Base-by-base conservation (phyloP, 2,797 vertebrate genomes). In the Tiaroga cobitis region DNA sequence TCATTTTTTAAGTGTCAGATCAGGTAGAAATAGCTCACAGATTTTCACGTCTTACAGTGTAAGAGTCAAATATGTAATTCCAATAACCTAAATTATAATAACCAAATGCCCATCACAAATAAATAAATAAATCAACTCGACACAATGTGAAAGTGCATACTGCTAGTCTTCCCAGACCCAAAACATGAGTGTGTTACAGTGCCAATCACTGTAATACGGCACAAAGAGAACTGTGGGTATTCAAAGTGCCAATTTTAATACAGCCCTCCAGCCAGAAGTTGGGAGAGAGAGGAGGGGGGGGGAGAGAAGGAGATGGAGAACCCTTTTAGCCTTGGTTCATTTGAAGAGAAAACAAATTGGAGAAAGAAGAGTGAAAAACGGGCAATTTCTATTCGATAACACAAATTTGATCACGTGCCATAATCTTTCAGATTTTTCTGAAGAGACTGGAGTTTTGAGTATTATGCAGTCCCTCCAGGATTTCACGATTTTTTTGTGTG, bases 311-410 rank as follows among this genome's bases (percentile, higher is more conserved):
- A 34, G 5, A 81, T 91, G 83, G 90, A 70, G 73, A 82, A 77
- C 32, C 46, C 70, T 82, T 82, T 86, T 39, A 80, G 75, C 74
- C 75, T 83, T n/a, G 43, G 75, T 80, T 81, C 81, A 51, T 88
- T 84, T 80, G n/a, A 76, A 81, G 51, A 82, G 61, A 82, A 61
- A 54, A 75, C 68, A 75, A 15, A 68, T 41, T 70, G 72, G 68
- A 85, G 78, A 79, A 88, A 92, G 91, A 93, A 90, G 90, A 93
- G 91, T 92, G 94, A 93, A 95, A 95, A 95, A 95, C 59, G 16
- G 76, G 68, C 91, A 91, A 91, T 94, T 94, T 92, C 90, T 95
- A 91, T 92, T 91, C 91, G 91, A 92, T 94, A 92, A 94, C 92
- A 85, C 88, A 76, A 94, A 94, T 94, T 90, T 94, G 92, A 88